Conservation (phyloP, 2,113 vertebrate genomes). For the Festucalex cinctus region DNA sequence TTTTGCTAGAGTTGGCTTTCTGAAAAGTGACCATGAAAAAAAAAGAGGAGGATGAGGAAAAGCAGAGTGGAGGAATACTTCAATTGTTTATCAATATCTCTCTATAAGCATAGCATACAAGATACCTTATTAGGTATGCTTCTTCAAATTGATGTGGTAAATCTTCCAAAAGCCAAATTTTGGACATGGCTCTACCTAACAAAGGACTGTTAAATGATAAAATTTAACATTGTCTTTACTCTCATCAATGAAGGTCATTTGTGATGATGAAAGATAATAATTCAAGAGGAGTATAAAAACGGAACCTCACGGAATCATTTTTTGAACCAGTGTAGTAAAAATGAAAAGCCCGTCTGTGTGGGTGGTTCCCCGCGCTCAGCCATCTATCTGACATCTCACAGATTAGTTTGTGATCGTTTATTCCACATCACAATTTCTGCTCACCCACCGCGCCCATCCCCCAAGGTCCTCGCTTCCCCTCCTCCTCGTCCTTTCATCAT, state of each 20-base stretch:
- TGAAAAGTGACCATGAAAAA: not conserved
- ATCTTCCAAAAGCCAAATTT: not conserved
- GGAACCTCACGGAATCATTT: slow-evolving; percentile 15
- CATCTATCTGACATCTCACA: slow-evolving; percentile 52
- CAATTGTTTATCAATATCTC: not conserved
- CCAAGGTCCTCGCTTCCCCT: slow-evolving; percentile 13
- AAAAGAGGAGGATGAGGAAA: not conserved
- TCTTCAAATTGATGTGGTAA: not conserved
- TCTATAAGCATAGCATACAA: slow-evolving; percentile 1
- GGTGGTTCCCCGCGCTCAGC: slow-evolving; percentile 26
- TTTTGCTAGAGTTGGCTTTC: too few relatives aligned
- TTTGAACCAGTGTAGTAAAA: slow-evolving; percentile 16
- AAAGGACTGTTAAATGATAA: not conserved
- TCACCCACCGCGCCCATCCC: slow-evolving; percentile 44
- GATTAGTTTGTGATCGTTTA: slow-evolving; percentile 63
- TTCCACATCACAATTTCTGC: slow-evolving; percentile 54
- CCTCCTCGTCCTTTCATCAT: slow-evolving; percentile 57
- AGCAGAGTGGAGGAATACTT: not conserved
- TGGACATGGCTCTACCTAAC: not conserved
- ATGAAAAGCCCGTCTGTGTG: slow-evolving; percentile 13
- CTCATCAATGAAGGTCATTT: not conserved
- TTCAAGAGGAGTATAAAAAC: not conserved
- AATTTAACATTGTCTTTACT: not conserved
- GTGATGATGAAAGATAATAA: not conserved
- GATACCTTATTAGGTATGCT: not conserved